Base-by-base conservation (phyloP, 2,888 invertebrate species). In the Drosophila tanythrix region DNA sequence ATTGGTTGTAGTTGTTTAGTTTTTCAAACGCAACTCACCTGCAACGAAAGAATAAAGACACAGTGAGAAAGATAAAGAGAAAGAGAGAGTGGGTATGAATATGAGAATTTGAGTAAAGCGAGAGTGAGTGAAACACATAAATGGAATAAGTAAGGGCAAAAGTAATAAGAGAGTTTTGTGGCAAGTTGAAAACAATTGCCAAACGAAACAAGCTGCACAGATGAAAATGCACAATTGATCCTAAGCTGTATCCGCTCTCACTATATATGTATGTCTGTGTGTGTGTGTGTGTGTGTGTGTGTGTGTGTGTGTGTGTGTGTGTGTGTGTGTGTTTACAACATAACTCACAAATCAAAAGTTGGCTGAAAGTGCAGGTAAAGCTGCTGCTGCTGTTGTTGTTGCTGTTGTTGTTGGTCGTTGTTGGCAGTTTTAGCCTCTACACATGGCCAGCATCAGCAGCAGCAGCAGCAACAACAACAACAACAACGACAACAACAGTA, bases 311-410 rank as follows among this genome's bases (percentile, higher is more conserved):
- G 48, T 48, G 57, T 58, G 52, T 52, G 59, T 51, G 13, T 51
- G 33, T 52, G 55, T 64, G 57, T 72, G 64, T 74, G 66, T 75
- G 63, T 67, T 76, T 82, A 70, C 78, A 83, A 70, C 85, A 82
- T 82, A 79, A 70, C 79, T 76, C 77, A 81, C 81, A 88, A 85
- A 89, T 85, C 84, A 84, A 89, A 84, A 89, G 82, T 87, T 89
- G 80, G 82, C 82, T 88, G 66, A 76, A 76, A 78, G 64, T 68
- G 73, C 84, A 70, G 81, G 70, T 43, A 56, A 29, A 35, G 67
- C 31, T 57, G 57, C 67, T 48, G 64, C 36, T 51, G 62, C 46
- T 15, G 38, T 21, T 52, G 79, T 8, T 46, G 60, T 52, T 48
- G 72, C n/a, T 50, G 52, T 31, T 57, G 65, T 15, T 60, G 69